phyloP scores from a whole-genome alignment of 2,113 vertebrate genomes.

The Corvus moneduloides region DNA sequence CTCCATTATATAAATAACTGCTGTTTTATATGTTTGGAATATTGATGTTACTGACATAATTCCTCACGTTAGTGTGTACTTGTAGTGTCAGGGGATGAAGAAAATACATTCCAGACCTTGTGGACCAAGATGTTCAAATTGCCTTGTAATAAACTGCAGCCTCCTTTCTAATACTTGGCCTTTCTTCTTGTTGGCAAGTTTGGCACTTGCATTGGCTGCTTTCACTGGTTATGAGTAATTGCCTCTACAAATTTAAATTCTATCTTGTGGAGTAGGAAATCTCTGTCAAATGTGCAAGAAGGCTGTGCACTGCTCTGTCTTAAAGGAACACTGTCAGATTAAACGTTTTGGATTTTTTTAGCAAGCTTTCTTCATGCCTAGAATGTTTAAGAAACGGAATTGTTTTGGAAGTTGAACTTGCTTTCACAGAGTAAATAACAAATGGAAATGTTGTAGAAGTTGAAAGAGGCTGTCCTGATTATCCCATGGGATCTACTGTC shows the following conservation, averaged over 20 bases:
- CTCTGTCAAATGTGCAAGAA: not conserved
- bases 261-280: not conserved
- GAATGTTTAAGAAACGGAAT: not conserved
- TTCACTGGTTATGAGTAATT: slow-evolving; percentile 44
- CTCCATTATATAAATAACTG: not conserved
- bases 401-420: not conserved
- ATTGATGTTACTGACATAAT: not conserved
- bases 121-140: not conserved
- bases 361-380: not conserved
- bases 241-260: slow-evolving; percentile 42
- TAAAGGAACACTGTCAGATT: not conserved
- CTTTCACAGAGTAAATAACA: not conserved
- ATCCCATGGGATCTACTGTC: not conserved
- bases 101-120: not conserved
- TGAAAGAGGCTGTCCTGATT: not conserved
- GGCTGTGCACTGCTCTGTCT: not conserved
- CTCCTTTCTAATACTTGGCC: slow-evolving; percentile 31
- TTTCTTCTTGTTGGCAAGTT: not conserved
- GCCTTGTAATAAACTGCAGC: not conserved
- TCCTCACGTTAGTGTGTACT: not conserved
- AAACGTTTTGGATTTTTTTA: not conserved
- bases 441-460: not conserved
- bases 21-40: not conserved
- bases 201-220: not conserved
- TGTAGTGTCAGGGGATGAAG: not conserved